phyloP scores from a whole-genome alignment of 2,888 invertebrate genomes.

The Drosophila flavopinicola region DNA sequence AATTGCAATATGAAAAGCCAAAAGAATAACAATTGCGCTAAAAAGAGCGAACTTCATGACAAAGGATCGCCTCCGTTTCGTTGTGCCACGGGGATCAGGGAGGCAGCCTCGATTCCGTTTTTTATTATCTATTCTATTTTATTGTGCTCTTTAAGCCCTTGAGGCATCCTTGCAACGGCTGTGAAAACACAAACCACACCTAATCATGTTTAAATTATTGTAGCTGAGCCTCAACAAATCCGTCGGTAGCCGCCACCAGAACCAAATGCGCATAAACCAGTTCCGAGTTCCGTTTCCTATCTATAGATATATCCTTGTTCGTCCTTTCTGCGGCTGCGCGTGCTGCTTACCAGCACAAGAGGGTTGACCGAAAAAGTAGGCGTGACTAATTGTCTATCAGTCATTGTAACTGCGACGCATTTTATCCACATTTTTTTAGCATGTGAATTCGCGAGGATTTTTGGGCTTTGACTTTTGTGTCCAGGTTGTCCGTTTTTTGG shows the following conservation, averaged over 20 bases:
- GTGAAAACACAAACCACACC: constrained; percentile 83
- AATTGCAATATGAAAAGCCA: constrained; percentile 72
- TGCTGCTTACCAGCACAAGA: constrained; percentile 53
- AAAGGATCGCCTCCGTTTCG: constrained; percentile 56
- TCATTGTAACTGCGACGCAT: constrained; percentile 70
- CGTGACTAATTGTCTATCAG: constrained; percentile 81
- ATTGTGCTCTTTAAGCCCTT: constrained; percentile 74
- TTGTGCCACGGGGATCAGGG: constrained; percentile 61
- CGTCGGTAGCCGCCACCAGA: constrained; percentile 61
- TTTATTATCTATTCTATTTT: constrained; percentile 47
- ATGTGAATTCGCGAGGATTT: constrained; percentile 38
- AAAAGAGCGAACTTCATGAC: constrained; percentile 7
- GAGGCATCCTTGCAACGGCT: constrained; percentile 76
- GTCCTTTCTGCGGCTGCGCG: constrained; percentile 62
- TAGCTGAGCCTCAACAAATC: constrained; percentile 56
- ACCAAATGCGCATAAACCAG: constrained; percentile 79
- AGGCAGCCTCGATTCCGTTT: constrained; percentile 36
- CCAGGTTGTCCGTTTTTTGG: constrained; percentile 21
- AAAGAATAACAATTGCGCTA: constrained; percentile 66
- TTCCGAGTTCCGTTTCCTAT: constrained; percentile 51
- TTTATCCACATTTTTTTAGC: constrained; percentile 54
- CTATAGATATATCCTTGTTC: constrained; percentile 24
- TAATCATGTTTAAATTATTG: constrained; percentile 85
- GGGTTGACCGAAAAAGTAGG: constrained; percentile 70
- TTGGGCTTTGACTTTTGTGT: constrained; percentile 20